Evolutionary conservation across 2,113 vertebrate genomes (phyloP), one percentile per base, ranked within the genome.

Genomic region (Gymnocephalus cernua): DNA sequence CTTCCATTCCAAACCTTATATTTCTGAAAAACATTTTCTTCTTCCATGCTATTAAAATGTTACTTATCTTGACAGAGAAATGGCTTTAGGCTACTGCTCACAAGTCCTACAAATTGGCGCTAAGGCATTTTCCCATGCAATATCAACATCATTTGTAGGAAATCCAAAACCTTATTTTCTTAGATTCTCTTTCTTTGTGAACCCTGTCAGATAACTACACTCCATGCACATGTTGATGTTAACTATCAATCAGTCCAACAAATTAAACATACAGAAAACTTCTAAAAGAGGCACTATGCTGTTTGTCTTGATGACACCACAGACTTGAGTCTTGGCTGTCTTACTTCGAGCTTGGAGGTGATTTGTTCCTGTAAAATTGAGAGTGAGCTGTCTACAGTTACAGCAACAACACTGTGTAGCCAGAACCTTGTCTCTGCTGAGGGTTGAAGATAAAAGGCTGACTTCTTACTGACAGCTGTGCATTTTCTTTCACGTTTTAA

Each of bases 301-400:
- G 66, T 82, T 79, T 74, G 67, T 91, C 78, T 83, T 70, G 45
- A 81, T 63, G 76, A 75, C 71, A 83, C 67, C 44, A 66, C 4
- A 66, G 59, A 80, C 64, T 67, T 56, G 23, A 78, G 63, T 77
- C 82, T 81, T 59, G 63, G 76, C 83, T 68, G 66, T 68, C 59
- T 82, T 18, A 72, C 74, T 85, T 64, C 14, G 9, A 73, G 57
- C 81, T 48, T 66, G 74, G 65, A 88, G 61, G 35, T 82, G 69
- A 76, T 85, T 85, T 82, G 61, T 82, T 86, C 67, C 79, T 80
- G 81, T 83, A 82, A 89, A 86, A 73, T 88, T 65, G 69, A 72
- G 77, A 73, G 35, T 70, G 73, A 84, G 65, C 79, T 73, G 84
- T 83, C 82, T 79, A 80, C 73, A 74, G 23, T 85, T 56, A 76